These are phyloP conservation scores for Chiloscyllium plagiosum DNA, from an alignment of 2,113 vertebrate species.

Conservation along the genomic window DNA sequence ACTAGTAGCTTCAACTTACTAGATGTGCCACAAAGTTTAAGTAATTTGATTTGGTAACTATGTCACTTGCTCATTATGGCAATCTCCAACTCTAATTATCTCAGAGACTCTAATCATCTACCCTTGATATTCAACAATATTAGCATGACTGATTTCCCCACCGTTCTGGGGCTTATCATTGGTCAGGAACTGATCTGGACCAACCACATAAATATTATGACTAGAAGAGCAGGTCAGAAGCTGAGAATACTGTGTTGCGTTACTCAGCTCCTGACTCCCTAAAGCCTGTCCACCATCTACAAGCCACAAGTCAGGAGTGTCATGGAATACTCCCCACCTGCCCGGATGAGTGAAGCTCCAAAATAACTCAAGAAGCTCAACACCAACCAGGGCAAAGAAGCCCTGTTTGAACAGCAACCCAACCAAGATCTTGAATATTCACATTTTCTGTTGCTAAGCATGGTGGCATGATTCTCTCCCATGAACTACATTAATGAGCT, in stretches of 20 bases:
- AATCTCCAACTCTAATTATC: neutral
- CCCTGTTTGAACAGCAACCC: neutral
- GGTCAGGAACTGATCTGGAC: neutral
- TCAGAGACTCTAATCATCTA: neutral
- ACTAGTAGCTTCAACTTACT: neutral
- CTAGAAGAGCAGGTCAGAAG: neutral
- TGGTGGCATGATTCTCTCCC: neutral
- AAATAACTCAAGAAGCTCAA: neutral
- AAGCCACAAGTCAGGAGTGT: neutral
- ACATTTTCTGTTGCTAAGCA: no score
- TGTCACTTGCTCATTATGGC: neutral
- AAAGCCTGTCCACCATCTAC: neutral
- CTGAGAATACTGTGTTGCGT: neutral
- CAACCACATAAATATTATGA: no score
- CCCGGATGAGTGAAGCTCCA: neutral
- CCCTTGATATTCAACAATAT: neutral
- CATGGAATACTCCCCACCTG: neutral
- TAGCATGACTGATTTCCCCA: neutral
- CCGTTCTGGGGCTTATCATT: neutral
- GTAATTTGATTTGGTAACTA: neutral
- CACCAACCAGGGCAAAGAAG: neutral
- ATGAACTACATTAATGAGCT: neutral
- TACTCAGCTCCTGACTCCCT: neutral
- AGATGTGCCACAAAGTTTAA: neutral
- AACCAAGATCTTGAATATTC: neutral